A percentile compares a stretch with the other conserved stretches of the same genome.
These are phyloP conservation scores for Nothocercus julius DNA, from an alignment of 2,113 vertebrate species.

Conservation along the genomic window DNA sequence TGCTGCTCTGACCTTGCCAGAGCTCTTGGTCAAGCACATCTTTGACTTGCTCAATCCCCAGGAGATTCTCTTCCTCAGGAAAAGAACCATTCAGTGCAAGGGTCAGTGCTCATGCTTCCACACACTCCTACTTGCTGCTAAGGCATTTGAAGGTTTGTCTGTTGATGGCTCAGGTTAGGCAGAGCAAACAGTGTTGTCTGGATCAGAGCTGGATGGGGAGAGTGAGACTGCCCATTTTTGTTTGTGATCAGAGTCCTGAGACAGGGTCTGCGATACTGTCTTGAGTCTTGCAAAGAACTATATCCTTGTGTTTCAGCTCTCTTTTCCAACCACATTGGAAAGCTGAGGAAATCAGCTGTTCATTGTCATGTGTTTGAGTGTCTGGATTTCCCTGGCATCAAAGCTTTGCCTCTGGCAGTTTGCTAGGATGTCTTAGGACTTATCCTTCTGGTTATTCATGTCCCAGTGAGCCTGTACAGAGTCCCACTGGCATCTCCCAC, in stretches of 20 bases:
- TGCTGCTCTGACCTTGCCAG: background rate
- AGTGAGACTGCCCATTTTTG: background rate
- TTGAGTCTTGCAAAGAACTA: background rate
- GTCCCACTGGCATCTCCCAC: background rate
- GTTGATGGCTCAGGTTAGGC: background rate
- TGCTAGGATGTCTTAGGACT: background rate
- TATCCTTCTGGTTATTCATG: background rate
- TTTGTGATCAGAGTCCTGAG: background rate
- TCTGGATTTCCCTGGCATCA: background rate
- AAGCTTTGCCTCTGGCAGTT: background rate
- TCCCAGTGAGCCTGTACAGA: background rate
- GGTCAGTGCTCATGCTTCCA: background rate
- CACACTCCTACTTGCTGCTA: background rate
- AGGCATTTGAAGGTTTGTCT: background rate
- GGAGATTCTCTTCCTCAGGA: background rate
- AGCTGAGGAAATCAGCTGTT: conserved; percentile 38
- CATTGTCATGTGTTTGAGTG: background rate
- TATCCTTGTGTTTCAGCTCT: background rate
- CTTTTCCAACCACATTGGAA: background rate
- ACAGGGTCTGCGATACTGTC: background rate
- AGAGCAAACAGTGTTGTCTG: background rate
- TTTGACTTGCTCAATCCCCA: background rate
- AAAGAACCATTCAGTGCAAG: background rate
- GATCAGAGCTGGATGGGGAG: background rate
- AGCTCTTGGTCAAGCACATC: background rate